Conservation (phyloP, 2,888 invertebrate species). For the Ellobium chinense region DNA sequence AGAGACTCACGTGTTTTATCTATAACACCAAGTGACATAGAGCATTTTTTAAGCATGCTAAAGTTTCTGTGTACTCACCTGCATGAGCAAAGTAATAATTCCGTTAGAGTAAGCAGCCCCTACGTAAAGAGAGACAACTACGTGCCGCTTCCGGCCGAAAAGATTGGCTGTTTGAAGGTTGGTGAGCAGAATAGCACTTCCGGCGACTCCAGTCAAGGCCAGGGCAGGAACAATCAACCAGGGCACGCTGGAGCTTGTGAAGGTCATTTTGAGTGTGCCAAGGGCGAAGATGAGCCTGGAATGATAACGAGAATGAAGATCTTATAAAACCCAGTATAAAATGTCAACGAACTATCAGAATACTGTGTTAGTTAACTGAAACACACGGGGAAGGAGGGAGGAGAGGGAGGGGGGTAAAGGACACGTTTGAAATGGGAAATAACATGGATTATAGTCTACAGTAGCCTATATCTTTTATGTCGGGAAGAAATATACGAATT, state of each 20-base stretch:
- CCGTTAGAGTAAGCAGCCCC: constrained; percentile 65
- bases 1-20: no score
- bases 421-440: no score
- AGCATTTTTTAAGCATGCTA: no score
- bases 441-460: no score
- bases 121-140: constrained; percentile 61
- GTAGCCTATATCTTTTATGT: no score
- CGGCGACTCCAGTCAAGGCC: constrained; percentile 61
- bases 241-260: constrained; percentile 62
- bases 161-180: constrained; percentile 52
- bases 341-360: no score
- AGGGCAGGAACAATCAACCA: constrained; percentile 68
- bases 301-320: no score
- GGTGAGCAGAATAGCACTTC: constrained; percentile 50
- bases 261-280: constrained; percentile 67
- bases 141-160: constrained; percentile 62
- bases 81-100: constrained; percentile 64
- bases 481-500: no score
- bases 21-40: no score
- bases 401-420: not conserved
- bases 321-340: no score
- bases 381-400: not conserved
- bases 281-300: constrained; percentile 63
- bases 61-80: no score
- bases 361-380: no score